Conservation (phyloP, 2,113 vertebrate species). For the Gorsachius goisagi region DNA sequence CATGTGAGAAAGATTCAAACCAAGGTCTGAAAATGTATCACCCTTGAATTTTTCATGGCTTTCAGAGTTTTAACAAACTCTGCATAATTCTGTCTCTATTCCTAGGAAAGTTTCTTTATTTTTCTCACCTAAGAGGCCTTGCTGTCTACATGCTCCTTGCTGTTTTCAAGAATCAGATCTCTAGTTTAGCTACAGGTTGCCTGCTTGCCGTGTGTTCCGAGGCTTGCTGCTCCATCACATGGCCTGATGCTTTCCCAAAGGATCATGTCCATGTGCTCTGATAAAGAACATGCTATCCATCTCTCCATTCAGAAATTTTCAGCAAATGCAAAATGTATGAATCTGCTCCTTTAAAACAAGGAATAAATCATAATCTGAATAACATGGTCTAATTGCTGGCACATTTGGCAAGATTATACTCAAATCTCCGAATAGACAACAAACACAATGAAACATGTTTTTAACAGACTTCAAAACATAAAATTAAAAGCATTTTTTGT, state of each 20-base stretch:
- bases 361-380: neutral
- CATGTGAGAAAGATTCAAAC: neutral
- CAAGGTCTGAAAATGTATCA: neutral
- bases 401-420: neutral
- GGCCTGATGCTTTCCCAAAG: neutral
- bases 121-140: neutral
- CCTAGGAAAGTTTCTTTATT: neutral
- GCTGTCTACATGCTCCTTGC: neutral
- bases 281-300: neutral
- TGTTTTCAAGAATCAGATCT: neutral
- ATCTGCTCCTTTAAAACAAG: neutral
- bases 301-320: neutral
- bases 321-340: neutral
- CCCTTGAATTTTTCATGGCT: neutral
- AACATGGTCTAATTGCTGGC: neutral
- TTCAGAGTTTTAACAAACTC: neutral
- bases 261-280: too few species aligned
- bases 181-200: neutral
- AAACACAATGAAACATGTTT: neutral
- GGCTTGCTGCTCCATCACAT: neutral
- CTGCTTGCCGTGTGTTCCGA: neutral
- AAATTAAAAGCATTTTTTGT: neutral
- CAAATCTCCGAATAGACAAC: neutral
- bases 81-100: neutral
- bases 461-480: neutral